Conservation (phyloP, 2,113 vertebrate genomes). For the Anarrhichthys ocellatus region DNA sequence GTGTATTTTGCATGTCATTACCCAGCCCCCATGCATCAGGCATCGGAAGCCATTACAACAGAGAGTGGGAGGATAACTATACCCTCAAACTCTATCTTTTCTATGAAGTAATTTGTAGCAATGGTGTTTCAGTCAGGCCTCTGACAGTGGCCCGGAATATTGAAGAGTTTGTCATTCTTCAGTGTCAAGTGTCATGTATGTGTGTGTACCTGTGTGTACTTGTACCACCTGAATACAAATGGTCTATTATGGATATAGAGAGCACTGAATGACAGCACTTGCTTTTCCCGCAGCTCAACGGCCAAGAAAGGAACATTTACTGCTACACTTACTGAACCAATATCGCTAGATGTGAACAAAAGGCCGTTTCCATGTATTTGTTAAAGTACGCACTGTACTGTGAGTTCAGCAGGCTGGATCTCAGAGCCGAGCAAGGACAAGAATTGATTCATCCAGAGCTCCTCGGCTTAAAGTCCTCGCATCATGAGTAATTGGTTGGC, state of each 20-base stretch:
- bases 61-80: constrained; percentile 59
- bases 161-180: constrained; percentile 50
- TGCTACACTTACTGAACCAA: constrained; percentile 18
- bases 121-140: constrained; percentile 50
- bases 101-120: constrained; percentile 55
- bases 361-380: constrained; percentile 12
- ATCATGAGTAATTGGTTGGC: constrained; percentile 63
- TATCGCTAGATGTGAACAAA: constrained; percentile 40
- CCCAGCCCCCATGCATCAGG: constrained; percentile 48
- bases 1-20: constrained; percentile 68
- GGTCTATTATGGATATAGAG: constrained; percentile 55
- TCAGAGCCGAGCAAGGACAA: constrained; percentile 30
- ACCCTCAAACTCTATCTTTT: constrained; percentile 53
- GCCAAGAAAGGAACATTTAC: constrained; percentile 52
- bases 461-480: constrained; percentile 45
- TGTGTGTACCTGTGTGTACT: constrained; percentile 13
- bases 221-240: constrained; percentile 44
- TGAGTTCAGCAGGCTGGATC: constrained; percentile 31
- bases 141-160: constrained; percentile 46
- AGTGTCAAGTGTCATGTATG: constrained; percentile 21
- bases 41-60: constrained; percentile 52
- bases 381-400: constrained; percentile 28
- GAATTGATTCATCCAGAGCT: constrained; percentile 50
- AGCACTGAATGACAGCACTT: constrained; percentile 52
- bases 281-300: constrained; percentile 40